These are phyloP conservation scores for Drosophila algonquin DNA, from an alignment of 2,888 invertebrate genomes.

Conservation along the genomic window DNA sequence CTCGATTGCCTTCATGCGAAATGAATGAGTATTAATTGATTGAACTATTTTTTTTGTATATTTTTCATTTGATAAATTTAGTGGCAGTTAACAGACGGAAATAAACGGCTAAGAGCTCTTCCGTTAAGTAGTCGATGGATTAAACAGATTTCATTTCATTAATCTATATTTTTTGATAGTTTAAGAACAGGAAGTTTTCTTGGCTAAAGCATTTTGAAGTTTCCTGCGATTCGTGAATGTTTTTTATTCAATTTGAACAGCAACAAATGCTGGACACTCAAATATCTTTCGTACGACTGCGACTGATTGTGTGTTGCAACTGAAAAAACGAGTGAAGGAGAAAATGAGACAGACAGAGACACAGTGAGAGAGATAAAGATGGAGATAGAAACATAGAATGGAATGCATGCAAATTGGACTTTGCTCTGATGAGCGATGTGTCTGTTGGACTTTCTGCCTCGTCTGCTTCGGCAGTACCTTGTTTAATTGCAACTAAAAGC, in stretches of 20 bases:
- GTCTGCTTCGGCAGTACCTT: slow-evolving; percentile 65
- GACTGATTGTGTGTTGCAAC: slow-evolving; percentile 14
- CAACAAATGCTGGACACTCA: slow-evolving; percentile 1
- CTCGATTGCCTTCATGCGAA: neutral
- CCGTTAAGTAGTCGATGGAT: neutral
- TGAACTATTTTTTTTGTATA: neutral
- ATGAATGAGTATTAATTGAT: neutral
- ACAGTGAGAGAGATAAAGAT: neutral
- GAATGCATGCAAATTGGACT: slow-evolving; percentile 63
- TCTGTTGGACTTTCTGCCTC: slow-evolving; percentile 28
- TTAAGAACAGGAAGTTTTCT: neutral
- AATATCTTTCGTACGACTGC: neutral
- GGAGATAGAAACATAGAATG: slow-evolving; percentile 1
- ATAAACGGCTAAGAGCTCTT: neutral
- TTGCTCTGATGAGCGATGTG: slow-evolving; percentile 67
- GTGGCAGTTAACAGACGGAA: neutral
- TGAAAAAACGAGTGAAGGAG: neutral
- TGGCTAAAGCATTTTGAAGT: neutral
- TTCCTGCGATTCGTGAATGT: neutral
- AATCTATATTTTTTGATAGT: neutral
- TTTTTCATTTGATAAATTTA: neutral
- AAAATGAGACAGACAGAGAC: neutral
- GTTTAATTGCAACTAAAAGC: slow-evolving; percentile 79
- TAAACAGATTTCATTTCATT: neutral
- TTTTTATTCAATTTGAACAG: slow-evolving; percentile 23